Percentiles rank a stretch among this genome's conserved stretches.
Evolutionary conservation across 2,113 vertebrate genomes (phyloP).

Genomic region (Procavia capensis): DNA sequence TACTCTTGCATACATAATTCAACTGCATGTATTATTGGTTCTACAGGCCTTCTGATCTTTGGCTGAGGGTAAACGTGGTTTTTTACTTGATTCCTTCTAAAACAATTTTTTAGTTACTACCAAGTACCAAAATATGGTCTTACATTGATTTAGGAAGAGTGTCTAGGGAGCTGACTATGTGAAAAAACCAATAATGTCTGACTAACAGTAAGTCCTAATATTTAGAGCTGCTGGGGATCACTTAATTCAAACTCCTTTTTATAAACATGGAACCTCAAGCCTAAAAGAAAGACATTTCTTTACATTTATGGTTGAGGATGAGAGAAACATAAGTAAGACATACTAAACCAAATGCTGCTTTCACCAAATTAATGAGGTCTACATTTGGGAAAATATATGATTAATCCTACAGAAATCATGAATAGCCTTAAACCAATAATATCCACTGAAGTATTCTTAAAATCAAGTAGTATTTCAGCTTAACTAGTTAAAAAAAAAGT

Average conservation of each 20-base stretch:
- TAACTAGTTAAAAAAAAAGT: not conserved
- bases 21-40: too few relatives aligned
- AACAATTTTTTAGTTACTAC: not conserved
- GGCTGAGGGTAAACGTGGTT: not conserved
- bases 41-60: too few relatives aligned
- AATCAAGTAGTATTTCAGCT: not conserved
- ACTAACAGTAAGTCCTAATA: not conserved
- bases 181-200: not conserved
- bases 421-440: not conserved
- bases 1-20: too few relatives aligned
- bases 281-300: not conserved
- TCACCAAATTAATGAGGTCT: not conserved
- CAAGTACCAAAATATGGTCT: not conserved
- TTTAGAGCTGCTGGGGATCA: not conserved
- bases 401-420: not conserved
- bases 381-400: not conserved
- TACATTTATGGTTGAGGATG: not conserved
- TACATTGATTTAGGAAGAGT: not conserved
- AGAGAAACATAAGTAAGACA: not conserved
- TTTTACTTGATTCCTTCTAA: conserved; percentile 28
- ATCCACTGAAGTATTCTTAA: not conserved
- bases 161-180: not conserved
- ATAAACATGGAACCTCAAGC: not conserved
- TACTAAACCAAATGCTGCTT: not conserved
- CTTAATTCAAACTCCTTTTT: not conserved